phyloP scores from a whole-genome alignment of 2,888 invertebrate genomes.

The Athalia rosae region DNA sequence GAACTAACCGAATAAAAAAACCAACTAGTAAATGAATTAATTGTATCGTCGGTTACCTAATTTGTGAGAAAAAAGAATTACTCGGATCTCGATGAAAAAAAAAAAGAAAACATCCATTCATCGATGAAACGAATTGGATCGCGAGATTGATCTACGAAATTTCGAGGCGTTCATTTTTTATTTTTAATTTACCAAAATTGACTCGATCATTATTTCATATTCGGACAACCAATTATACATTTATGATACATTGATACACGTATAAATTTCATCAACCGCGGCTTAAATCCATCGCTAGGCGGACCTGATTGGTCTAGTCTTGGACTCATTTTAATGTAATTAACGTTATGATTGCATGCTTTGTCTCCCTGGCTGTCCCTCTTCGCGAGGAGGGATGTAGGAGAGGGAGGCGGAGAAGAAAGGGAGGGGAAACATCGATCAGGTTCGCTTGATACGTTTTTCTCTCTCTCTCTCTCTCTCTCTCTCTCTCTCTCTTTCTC shows the following conservation, averaged over 20 bases:
- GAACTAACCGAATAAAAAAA: slow-evolving; percentile 52
- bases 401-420: not conserved
- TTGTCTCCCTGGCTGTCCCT: slow-evolving; percentile 64
- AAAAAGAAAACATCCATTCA: no score
- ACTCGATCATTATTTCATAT: not conserved
- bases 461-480: slow-evolving; percentile 51
- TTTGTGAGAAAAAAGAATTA: not conserved
- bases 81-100: not conserved
- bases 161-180: not conserved
- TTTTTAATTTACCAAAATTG: not conserved
- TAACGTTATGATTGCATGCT: slow-evolving; percentile 72
- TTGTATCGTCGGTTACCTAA: not conserved
- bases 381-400: slow-evolving; percentile 23
- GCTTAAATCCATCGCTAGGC: slow-evolving; percentile 55
- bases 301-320: slow-evolving; percentile 68
- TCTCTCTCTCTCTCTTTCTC: slow-evolving; percentile 26
- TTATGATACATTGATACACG: no score
- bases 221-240: not conserved
- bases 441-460: slow-evolving; percentile 52
- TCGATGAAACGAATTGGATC: no score
- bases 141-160: no score
- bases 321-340: slow-evolving; percentile 73
- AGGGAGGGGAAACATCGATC: slow-evolving; percentile 60
- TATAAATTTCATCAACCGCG: not conserved
- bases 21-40: not conserved